Percentiles rank a stretch among this genome's conserved stretches.
Evolutionary conservation across 2,797 vertebrate species (phyloP).

Genomic region (Scyliorhinus canicula): DNA sequence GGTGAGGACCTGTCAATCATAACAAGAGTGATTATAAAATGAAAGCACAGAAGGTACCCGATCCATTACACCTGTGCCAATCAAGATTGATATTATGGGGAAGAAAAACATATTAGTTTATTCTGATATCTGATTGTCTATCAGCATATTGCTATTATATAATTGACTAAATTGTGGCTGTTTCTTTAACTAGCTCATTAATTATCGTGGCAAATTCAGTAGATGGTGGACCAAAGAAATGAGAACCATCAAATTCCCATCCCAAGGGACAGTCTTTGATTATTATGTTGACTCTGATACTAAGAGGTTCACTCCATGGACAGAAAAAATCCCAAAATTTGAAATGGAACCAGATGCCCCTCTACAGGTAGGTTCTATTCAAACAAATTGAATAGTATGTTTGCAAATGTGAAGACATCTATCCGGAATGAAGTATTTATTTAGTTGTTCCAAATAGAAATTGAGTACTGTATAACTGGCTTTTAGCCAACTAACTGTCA

Average conservation of each 20-base stretch:
- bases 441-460: slow-evolving; percentile 19
- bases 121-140: not conserved
- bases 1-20: too few species aligned
- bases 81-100: slow-evolving; percentile 32
- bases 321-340: slow-evolving; percentile 60
- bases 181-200: slow-evolving; percentile 59
- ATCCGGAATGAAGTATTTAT: not conserved
- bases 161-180: not conserved
- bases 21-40: too few species aligned
- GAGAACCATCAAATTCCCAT: slow-evolving; percentile 71
- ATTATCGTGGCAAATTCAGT: slow-evolving; percentile 73
- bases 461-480: not conserved
- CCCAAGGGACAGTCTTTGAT: slow-evolving; percentile 75
- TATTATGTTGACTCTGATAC: slow-evolving; percentile 67
- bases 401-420: not conserved
- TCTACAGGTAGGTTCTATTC: slow-evolving; percentile 53
- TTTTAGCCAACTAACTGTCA: slow-evolving; percentile 6
- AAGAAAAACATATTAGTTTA: not conserved
- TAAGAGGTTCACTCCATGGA: slow-evolving; percentile 68
- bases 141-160: slow-evolving; percentile 1
- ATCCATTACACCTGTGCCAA: not conserved
- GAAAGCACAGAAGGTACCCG: not conserved
- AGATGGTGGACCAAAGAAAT: slow-evolving; percentile 77
- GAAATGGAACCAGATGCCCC: slow-evolving; percentile 63
- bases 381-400: slow-evolving; percentile 36